phyloP scores from a whole-genome alignment of 1,140 invertebrate species.

The Danaus plexippus region DNA sequence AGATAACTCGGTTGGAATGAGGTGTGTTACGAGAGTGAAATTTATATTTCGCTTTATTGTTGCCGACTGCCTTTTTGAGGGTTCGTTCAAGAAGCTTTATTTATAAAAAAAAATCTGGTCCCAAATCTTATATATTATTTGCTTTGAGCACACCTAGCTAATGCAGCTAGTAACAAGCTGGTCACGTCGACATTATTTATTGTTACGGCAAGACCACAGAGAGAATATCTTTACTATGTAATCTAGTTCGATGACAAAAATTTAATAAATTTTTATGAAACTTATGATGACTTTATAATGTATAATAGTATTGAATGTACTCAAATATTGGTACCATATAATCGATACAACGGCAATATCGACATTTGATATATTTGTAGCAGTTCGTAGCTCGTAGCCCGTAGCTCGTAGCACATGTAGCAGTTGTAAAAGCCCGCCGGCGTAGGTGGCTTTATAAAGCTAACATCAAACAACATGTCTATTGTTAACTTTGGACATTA shows the following conservation, averaged over 20 bases:
- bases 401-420: no score
- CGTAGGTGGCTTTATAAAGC: no score
- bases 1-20: slow-evolving; percentile 36
- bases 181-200: slow-evolving; percentile 68
- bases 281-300: no score
- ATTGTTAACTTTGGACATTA: no score
- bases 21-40: slow-evolving; percentile 40
- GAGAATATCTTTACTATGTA: slow-evolving; percentile 39
- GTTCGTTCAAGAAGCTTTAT: slow-evolving; percentile 32
- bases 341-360: no score
- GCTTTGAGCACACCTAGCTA: slow-evolving; percentile 30
- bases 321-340: no score
- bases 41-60: slow-evolving; percentile 40
- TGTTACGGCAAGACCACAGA: slow-evolving; percentile 53
- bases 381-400: no score
- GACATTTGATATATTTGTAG: no score
- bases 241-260: slow-evolving; percentile 17
- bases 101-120: slow-evolving; percentile 27
- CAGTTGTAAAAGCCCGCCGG: no score
- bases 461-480: no score
- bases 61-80: slow-evolving; percentile 30
- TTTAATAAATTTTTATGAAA: no score
- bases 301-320: no score
- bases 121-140: slow-evolving; percentile 40
- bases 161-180: slow-evolving; percentile 60